These are phyloP conservation scores for Lasioglossum baleicum DNA, from an alignment of 1,140 invertebrate species.

Conservation along the genomic window DNA sequence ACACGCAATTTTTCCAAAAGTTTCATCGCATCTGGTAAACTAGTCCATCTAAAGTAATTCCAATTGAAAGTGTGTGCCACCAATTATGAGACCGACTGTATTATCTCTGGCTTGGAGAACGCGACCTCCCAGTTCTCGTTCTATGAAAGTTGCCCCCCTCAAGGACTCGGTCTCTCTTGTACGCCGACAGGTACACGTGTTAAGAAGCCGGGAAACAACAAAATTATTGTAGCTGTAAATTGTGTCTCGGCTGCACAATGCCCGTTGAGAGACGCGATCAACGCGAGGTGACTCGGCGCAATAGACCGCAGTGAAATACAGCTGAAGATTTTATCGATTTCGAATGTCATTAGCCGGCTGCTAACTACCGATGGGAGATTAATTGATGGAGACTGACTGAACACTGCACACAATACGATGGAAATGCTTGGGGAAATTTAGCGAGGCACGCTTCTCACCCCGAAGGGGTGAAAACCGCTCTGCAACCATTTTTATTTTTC, in stretches of 20 bases:
- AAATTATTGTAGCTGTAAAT: constrained; percentile 15
- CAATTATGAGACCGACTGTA: too few species aligned
- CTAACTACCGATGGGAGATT: neutral
- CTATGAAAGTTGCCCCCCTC: constrained; percentile 6
- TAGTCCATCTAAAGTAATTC: too few species aligned
- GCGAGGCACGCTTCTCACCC: too few species aligned
- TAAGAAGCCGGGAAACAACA: neutral
- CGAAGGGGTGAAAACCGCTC: too few species aligned
- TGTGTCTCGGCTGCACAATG: neutral
- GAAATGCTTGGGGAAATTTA: too few species aligned
- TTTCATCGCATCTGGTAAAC: too few species aligned
- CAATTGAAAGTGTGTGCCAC: too few species aligned
- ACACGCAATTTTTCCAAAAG: too few species aligned
- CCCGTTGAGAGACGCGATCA: neutral
- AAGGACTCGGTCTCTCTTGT: constrained; percentile 10
- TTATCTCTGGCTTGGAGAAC: too few species aligned
- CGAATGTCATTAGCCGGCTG: constrained; percentile 7
- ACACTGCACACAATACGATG: too few species aligned
- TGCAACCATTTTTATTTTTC: too few species aligned
- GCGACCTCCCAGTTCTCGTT: too few species aligned
- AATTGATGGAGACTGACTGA: neutral
- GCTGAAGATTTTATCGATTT: neutral
- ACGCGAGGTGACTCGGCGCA: neutral
- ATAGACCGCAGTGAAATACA: neutral
- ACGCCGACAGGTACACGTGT: constrained; percentile 8